Percentiles rank a stretch among this genome's conserved stretches.
These are phyloP conservation scores for Loriculus beryllinus DNA, from an alignment of 2,797 vertebrate genomes.

Conservation along the genomic window DNA sequence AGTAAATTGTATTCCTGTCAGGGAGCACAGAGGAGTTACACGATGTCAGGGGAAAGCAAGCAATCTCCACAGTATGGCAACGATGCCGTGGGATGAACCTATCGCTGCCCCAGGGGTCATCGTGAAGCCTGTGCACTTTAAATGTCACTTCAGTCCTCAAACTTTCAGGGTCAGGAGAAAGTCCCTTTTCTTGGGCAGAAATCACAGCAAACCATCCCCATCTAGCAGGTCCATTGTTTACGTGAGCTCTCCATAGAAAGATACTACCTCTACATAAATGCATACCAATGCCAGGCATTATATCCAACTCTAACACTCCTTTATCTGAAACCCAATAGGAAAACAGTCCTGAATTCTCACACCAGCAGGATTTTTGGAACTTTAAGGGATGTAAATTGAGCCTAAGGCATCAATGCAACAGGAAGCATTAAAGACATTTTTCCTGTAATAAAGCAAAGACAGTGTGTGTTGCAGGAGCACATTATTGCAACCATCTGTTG, in stretches of 20 bases:
- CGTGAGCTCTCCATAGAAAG: not conserved
- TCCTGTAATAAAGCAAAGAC: not conserved
- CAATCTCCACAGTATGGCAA: not conserved
- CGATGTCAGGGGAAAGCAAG: not conserved
- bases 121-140: not conserved
- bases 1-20: conserved; percentile 66
- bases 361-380: not conserved
- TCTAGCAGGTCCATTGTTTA: not conserved
- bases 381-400: not conserved
- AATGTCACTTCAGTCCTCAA: not conserved
- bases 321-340: not conserved
- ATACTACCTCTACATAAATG: not conserved
- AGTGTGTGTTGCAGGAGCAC: not conserved
- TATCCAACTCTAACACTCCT: not conserved
- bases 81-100: not conserved
- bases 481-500: not conserved
- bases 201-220: not conserved
- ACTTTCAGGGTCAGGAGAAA: not conserved
- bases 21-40: conserved; percentile 38
- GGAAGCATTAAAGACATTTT: not conserved
- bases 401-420: not conserved
- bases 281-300: not conserved
- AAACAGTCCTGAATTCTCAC: not conserved
- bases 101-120: not conserved
- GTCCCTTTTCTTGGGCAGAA: not conserved